Evolutionary conservation across 2,113 vertebrate genomes (phyloP).

Genomic region (Chelonoidis abingdonii): DNA sequence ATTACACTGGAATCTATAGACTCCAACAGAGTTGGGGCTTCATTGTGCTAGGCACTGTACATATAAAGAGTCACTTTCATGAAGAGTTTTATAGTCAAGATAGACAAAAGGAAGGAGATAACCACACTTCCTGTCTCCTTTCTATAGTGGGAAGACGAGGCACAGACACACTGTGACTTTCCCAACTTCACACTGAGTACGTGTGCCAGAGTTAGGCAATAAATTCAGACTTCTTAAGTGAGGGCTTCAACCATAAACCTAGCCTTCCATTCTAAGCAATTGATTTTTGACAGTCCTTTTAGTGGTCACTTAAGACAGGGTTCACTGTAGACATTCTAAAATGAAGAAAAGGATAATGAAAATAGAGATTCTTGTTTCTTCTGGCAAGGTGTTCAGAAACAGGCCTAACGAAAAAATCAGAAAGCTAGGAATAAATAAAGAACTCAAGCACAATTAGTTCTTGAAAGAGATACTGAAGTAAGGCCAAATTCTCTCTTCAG

Average conservation of each 20-base stretch:
- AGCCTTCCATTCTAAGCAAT: background rate
- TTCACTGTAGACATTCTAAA: background rate
- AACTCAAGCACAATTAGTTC: background rate
- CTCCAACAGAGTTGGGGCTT: background rate
- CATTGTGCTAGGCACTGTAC: background rate
- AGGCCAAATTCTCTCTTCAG: background rate
- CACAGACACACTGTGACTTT: background rate
- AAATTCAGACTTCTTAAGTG: background rate
- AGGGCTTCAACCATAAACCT: background rate
- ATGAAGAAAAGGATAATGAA: background rate
- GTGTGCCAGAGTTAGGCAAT: background rate
- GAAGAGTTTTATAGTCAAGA: background rate
- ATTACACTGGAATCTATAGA: background rate
- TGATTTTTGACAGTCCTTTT: background rate
- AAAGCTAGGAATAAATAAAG: background rate
- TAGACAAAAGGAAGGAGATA: background rate
- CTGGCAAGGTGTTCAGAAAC: background rate
- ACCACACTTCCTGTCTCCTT: background rate
- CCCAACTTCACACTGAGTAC: background rate
- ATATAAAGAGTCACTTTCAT: background rate
- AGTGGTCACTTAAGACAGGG: background rate
- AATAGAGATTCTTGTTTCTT: background rate
- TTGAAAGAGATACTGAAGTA: background rate
- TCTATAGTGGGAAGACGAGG: background rate
- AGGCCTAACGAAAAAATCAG: background rate